phyloP scores from a whole-genome alignment of 2,888 invertebrate genomes.

The Eupithecia inturbata region DNA sequence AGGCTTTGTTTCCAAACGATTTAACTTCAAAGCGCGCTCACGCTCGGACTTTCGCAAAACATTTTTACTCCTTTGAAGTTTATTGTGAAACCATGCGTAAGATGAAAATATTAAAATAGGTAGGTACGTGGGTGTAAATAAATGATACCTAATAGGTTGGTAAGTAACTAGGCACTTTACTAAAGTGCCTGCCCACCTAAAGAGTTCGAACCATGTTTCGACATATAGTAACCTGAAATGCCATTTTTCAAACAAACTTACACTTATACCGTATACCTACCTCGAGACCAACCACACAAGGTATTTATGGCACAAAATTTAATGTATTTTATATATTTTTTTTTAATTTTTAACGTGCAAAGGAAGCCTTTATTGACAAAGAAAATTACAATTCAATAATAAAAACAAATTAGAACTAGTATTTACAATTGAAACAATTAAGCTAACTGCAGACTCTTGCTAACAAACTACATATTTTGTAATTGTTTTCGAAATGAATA shows the following conservation, averaged over 20 bases:
- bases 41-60: conserved; percentile 48
- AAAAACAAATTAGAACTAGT: too few relatives aligned
- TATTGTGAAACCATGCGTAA: conserved; percentile 34
- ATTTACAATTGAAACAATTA: too few relatives aligned
- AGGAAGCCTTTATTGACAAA: too few relatives aligned
- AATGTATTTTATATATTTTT: too few relatives aligned
- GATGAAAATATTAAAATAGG: conserved; percentile 12
- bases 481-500: too few relatives aligned
- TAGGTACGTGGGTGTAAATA: not conserved
- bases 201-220: not conserved
- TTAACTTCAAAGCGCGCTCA: conserved; percentile 50
- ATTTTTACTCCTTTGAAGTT: conserved; percentile 38
- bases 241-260: not conserved
- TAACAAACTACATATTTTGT: too few relatives aligned
- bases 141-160: not conserved
- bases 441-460: too few relatives aligned
- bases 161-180: not conserved
- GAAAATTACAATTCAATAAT: too few relatives aligned
- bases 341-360: too few relatives aligned
- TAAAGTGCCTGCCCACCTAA: not conserved
- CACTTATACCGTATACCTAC: too few relatives aligned
- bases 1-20: conserved; percentile 55
- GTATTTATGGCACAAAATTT: too few relatives aligned
- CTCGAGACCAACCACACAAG: too few relatives aligned
- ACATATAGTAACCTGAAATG: not conserved